phyloP scores from a whole-genome alignment of 2,888 invertebrate genomes.

The Sinodicranocentrus sp. region DNA sequence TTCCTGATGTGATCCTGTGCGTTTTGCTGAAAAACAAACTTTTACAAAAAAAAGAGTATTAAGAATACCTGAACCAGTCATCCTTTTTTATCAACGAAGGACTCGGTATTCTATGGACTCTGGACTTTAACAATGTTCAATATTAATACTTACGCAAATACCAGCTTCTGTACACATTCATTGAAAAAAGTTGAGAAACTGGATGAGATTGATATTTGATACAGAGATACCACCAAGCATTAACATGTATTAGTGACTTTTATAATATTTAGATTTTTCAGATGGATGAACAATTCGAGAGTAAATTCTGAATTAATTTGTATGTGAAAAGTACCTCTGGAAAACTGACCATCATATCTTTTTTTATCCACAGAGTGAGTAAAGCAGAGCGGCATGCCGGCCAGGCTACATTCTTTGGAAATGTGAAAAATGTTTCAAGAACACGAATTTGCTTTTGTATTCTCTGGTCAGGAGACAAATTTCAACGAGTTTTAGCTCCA shows the following conservation, averaged over 20 bases:
- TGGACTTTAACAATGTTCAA: too few species aligned
- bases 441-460: slow-evolving; percentile 75
- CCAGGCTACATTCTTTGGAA: slow-evolving; percentile 49
- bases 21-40: slow-evolving; percentile 52
- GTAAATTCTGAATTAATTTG: slow-evolving; percentile 24
- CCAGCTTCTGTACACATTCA: too few species aligned
- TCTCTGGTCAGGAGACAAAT: slow-evolving; percentile 73
- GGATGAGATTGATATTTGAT: slow-evolving; percentile 31
- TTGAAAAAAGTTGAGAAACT: slow-evolving; percentile 15
- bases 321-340: slow-evolving; percentile 14
- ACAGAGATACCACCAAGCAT: not conserved
- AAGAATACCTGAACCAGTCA: slow-evolving; percentile 8
- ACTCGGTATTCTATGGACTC: not conserved
- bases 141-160: too few species aligned
- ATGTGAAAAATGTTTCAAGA: slow-evolving; percentile 69
- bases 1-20: slow-evolving; percentile 34
- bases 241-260: not conserved
- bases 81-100: not conserved
- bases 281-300: slow-evolving; percentile 18
- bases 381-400: slow-evolving; percentile 18
- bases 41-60: slow-evolving; percentile 6
- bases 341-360: slow-evolving; percentile 22
- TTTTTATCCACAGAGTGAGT: not conserved
- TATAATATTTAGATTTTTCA: slow-evolving; percentile 13
- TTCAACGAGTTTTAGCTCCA: slow-evolving; percentile 73